phyloP scores from a whole-genome alignment of 2,797 vertebrate species.

The Sebastolobus altivelis region DNA sequence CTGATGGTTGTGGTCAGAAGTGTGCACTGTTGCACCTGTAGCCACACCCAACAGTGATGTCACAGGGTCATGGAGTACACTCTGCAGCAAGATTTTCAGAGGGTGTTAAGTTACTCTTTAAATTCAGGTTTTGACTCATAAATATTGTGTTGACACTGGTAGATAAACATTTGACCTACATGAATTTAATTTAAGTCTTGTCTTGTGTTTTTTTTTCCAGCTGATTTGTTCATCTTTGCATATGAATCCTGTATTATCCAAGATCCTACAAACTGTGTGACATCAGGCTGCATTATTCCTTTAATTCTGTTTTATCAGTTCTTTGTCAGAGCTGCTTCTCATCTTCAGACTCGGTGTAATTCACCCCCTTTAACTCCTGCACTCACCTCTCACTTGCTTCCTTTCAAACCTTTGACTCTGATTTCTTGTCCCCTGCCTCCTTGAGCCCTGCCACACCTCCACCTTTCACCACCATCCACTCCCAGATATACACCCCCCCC shows the following conservation, averaged over 20 bases:
- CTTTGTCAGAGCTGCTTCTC: slow-evolving; percentile 19
- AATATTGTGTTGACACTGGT: neutral
- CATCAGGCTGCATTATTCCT: slow-evolving; percentile 13
- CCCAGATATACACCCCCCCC: slow-evolving; percentile 29
- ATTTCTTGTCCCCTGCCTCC: slow-evolving; percentile 42
- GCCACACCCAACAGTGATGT: too few species aligned
- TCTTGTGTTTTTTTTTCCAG: neutral
- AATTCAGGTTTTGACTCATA: neutral
- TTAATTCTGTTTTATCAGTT: slow-evolving; percentile 24
- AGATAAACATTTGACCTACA: neutral
- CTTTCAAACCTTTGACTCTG: slow-evolving; percentile 49
- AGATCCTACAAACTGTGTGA: neutral
- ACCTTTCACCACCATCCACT: slow-evolving; percentile 50
- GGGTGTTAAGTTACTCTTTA: too few species aligned
- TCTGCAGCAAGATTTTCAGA: neutral
- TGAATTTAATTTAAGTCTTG: neutral
- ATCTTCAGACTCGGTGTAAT: slow-evolving; percentile 33
- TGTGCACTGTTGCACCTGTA: neutral
- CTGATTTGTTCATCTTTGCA: neutral
- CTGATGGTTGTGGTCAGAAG: neutral
- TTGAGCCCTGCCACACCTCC: slow-evolving; percentile 30
- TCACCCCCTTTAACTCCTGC: slow-evolving; percentile 16
- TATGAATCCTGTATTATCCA: neutral
- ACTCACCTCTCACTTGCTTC: slow-evolving; percentile 34
- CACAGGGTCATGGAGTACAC: neutral